Base-by-base conservation (phyloP, 1,140 invertebrate species). In the Charaxes varanes region DNA sequence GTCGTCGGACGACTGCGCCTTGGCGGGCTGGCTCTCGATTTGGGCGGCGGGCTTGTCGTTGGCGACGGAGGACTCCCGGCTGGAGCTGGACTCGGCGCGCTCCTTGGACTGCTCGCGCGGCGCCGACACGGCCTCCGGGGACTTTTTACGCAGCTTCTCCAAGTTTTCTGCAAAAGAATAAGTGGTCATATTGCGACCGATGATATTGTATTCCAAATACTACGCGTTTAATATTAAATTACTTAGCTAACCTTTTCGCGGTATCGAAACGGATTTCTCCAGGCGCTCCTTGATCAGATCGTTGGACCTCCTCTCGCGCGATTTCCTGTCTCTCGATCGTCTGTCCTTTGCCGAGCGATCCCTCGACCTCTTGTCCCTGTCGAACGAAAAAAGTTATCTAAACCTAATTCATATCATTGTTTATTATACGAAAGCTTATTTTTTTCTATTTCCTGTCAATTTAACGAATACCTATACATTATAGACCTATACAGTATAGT, bases 1-100 rank as follows among this genome's bases (percentile, higher is more conserved):
- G 7, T 86, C 82, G 27, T 87, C 86, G 30, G 86, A 84, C 7
- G 66, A 64, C 21, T 74, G 68, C 18, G 56, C 19, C 8, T 56
- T 44, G 54, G 83, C 81, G 7, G 42, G 30, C 11, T 59, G 17
- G 21, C 49, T 59, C 17, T 80, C 68, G 22, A 57, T 62, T 58
- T 72, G 52, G 7, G 53, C 13, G 13, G 44, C 44, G 36, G 63
- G 54, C 41, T 74, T 72, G 7, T 72, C 69, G 28, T 67, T 64
- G 11, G 54, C 77, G 11, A 84, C 78, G 3, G 79, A 83, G 2
- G 81, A 84, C 30, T 85, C 84, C 32, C 85, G 58, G 45, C 86
- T 87, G 12, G 84, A 76, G 52, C 81, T 81, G 17, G 63, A 82
- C 11, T 50, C 76, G 37, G 52, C 77, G 35, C 66, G 77, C 56